Evolutionary conservation across 2,113 vertebrate genomes (phyloP), one percentile per base, ranked within the genome.

Genomic region (Oceanodroma tethys): DNA sequence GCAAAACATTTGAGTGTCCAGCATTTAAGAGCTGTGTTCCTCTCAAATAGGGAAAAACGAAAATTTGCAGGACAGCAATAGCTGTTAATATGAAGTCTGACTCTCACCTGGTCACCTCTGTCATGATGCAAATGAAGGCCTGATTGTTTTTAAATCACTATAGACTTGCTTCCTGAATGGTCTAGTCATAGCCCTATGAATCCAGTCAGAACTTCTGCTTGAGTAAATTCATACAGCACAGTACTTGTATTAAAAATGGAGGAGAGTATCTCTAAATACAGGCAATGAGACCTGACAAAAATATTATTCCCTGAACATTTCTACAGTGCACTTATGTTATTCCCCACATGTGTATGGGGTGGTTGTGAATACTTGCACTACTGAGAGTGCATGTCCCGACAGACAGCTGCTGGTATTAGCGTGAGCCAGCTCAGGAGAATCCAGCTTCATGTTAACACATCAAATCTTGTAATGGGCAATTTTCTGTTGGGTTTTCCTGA

Each of bases 341-440:
- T 70, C 14, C 16, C 15, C 16, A 36, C 9, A 17, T 2, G 6
- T 22, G 23, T 47, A 60, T 8, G 22, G 38, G 18, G 14, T 5
- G 9, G 4, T 7, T 80, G 22, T 26, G 27, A 75, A n/a, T 62
- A 19, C 17, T 36, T 84, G 30, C 15, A 6, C 30, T 36, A 2
- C 20, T 55, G 38, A 71, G n/a, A 32, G 38, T 2, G 8, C 13
- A 5, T 4, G 3, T 84, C 11, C 45, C 2, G 0, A 65, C 66
- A 80, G 43, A 45, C 11, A 59, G 17, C 13, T 56, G 7, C 7
- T 71, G 63, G 16, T 65, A 50, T 8, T 55, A 29, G 34, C n/a
- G 67, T 93, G 45, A 43, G 72, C 29, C 87, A 89, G 11, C 17
- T 95, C 50, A 55, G 85, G 93, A 79, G 55, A 90, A 36, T 70